These are phyloP conservation scores for Epizoanthus rinbou DNA, from an alignment of 92 coral and sea anemone species.

Conservation along the genomic window DNA sequence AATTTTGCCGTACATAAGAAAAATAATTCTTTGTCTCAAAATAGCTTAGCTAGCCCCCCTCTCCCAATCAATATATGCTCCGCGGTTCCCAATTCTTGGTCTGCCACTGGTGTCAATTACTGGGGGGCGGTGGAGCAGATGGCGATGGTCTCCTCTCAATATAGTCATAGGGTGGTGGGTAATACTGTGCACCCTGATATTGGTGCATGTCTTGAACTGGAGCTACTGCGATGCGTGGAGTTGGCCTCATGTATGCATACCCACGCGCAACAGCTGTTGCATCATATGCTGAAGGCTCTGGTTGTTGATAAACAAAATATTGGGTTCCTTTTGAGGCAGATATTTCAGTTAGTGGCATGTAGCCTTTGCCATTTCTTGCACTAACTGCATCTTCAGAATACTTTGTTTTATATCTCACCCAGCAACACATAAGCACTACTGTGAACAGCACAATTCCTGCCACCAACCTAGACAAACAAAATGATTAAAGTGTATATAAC, in stretches of 20 bases:
- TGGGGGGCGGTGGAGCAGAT: slow-evolving; percentile 68
- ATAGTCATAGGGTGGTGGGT: slow-evolving; percentile 76
- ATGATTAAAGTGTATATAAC: too few species aligned
- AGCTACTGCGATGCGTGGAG: slow-evolving; percentile 35
- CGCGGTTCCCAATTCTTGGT: too few species aligned
- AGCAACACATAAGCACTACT: slow-evolving; percentile 65
- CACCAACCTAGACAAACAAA: slow-evolving; percentile 54
- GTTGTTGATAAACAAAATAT: slow-evolving; percentile 72
- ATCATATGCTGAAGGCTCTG: slow-evolving; percentile 46
- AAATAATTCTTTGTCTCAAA: too few species aligned
- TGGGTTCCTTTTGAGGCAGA: slow-evolving; percentile 65
- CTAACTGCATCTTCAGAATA: slow-evolving; percentile 43
- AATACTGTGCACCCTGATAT: slow-evolving; percentile 37
- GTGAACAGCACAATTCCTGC: slow-evolving; percentile 69
- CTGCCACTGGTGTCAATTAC: not conserved
- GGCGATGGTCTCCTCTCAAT: slow-evolving; percentile 74
- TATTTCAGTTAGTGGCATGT: slow-evolving; percentile 59
- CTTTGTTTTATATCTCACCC: slow-evolving; percentile 63
- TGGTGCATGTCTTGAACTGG: slow-evolving; percentile 47
- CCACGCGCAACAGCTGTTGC: slow-evolving; percentile 45
- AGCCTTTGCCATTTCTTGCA: slow-evolving; percentile 54
- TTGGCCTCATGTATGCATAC: slow-evolving; percentile 34
- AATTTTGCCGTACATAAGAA: too few species aligned
- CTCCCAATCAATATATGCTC: too few species aligned
- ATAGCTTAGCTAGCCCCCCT: too few species aligned